phyloP scores from a whole-genome alignment of 2,113 vertebrate genomes.

The Orthonyx spaldingii region DNA sequence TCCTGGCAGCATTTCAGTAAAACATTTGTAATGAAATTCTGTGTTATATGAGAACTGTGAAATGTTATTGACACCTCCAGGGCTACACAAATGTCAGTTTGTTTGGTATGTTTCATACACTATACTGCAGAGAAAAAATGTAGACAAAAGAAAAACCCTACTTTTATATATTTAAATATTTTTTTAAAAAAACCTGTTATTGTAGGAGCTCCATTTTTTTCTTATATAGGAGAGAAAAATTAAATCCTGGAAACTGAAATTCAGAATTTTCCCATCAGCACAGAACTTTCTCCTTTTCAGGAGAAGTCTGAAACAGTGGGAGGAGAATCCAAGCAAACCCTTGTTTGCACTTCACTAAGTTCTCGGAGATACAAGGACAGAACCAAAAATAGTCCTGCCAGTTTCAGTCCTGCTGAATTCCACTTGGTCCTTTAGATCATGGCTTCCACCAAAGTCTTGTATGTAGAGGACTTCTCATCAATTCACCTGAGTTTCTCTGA shows the following conservation, averaged over 20 bases:
- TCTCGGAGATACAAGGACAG: neutral
- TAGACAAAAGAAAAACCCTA: neutral
- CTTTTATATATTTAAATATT: neutral
- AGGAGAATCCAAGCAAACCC: neutral
- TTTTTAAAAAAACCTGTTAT: neutral
- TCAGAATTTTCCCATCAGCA: neutral
- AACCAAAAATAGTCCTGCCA: neutral
- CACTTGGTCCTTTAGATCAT: neutral
- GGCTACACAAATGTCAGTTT: neutral
- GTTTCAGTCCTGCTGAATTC: neutral
- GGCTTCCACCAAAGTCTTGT: neutral
- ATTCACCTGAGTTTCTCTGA: neutral
- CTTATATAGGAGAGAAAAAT: neutral
- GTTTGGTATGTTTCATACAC: neutral
- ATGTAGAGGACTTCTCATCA: neutral
- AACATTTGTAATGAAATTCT: neutral
- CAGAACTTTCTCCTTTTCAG: neutral
- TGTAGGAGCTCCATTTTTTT: neutral
- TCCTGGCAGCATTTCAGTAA: neutral
- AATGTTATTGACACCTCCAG: neutral
- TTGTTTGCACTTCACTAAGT: neutral
- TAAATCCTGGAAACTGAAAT: neutral
- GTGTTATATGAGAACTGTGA: neutral
- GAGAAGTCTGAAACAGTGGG: neutral
- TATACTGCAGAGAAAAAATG: neutral